Evolutionary conservation across 2,113 vertebrate genomes (phyloP), one percentile per base, ranked within the genome.

Genomic region (Protomyctophum bolini): DNA sequence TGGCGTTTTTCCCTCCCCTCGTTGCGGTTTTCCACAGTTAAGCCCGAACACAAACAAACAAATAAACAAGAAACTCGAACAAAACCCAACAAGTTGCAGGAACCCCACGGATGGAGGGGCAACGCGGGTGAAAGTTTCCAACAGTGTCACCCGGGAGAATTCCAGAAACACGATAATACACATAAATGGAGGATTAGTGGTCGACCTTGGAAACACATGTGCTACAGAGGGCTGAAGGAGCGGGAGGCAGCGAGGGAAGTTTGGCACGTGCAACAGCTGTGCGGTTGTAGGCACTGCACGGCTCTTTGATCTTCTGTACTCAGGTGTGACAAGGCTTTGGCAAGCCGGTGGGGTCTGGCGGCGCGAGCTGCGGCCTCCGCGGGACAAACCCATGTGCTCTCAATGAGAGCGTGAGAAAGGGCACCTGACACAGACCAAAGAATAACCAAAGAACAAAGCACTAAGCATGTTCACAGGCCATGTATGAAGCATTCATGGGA

Each of bases 271-370:
- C 75, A 75, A 88, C 83, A 89, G 82, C 84, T 88, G 89, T 80
- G 81, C 51, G 82, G 86, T 86, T 88, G 86, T 83, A 82, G 85
- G 82, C 80, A 58, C 87, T 33, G 82, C 64, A 3, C 73, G 86
- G 50, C 60, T 72, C 87, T 92, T 92, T 92, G 91, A 92, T 92
- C 89, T 81, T 55, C 79, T 45, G 81, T 84, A 73, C 88, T 91
- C 90, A 91, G 92, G 91, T 93, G 91, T 90, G 89, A 92, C 87
- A 81, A 81, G 76, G 80, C 76, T 80, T 86, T 91, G 89, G 89
- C 85, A 83, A 75, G 75, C 21, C 61, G 14, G 72, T 1, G 63
- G 68, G 33, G 72, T 54, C 79, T 11, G 76, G 68, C 71, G 77
- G 68, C 71, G 77, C 72, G 54, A 81, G 70, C 70, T 55, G 56